Percentiles rank a stretch among this genome's conserved stretches.
Evolutionary conservation across 2,888 invertebrate genomes (phyloP).

Genomic region (Athrips mouffetella): DNA sequence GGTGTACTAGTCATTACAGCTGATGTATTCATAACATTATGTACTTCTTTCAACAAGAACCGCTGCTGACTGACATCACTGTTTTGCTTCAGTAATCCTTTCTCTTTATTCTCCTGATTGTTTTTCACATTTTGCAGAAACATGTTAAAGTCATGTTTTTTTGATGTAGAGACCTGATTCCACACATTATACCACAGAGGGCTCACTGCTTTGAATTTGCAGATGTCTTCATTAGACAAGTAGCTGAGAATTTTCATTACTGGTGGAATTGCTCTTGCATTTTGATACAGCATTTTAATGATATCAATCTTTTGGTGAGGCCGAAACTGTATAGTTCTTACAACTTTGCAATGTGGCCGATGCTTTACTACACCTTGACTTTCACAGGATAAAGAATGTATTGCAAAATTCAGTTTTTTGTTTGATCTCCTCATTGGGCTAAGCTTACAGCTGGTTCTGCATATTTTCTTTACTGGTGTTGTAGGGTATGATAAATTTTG

Average conservation of each 20-base stretch:
- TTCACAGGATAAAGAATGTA: constrained; percentile 61
- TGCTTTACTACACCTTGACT: constrained; percentile 40
- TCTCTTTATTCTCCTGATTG: constrained; percentile 55
- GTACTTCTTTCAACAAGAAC: constrained; percentile 54
- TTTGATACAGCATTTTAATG: constrained; percentile 50
- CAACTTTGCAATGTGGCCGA: constrained; percentile 33
- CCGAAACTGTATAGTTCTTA: constrained; percentile 42
- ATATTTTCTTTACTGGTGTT: constrained; percentile 60
- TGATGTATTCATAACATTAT: constrained; percentile 46
- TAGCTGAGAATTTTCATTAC: constrained; percentile 57
- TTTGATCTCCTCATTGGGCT: constrained; percentile 54
- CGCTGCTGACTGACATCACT: constrained; percentile 34
- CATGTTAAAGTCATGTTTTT: constrained; percentile 43
- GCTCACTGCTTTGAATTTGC: constrained; percentile 60
- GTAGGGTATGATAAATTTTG: constrained; percentile 51
- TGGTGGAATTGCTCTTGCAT: constrained; percentile 44
- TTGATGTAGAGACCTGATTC: constrained; percentile 45
- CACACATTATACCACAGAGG: constrained; percentile 55
- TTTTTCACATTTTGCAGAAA: constrained; percentile 52
- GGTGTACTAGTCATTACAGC: constrained; percentile 28
- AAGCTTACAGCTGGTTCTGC: constrained; percentile 49
- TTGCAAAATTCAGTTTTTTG: constrained; percentile 56
- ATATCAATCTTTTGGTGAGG: constrained; percentile 66
- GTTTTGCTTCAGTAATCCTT: constrained; percentile 34
- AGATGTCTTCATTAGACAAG: constrained; percentile 59